Evolutionary conservation across 2,797 vertebrate genomes (phyloP), one percentile per base, ranked within the genome.

Genomic region (Sebastes elongatus): DNA sequence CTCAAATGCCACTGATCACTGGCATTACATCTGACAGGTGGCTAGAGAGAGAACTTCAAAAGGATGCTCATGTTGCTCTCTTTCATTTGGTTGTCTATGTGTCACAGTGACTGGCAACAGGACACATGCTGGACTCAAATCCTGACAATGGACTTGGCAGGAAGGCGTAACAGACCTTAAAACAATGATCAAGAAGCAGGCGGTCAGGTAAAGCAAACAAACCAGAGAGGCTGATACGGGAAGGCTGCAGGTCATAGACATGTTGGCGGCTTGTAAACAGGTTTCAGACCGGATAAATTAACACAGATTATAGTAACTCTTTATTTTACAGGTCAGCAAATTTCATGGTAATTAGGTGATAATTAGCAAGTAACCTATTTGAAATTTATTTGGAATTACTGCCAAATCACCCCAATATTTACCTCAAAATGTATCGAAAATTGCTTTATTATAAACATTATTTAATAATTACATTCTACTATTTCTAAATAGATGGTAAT

Each of bases 71-170:
- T 76, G 49, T 23, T 74, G 60, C 53, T 42, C 55, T 68, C 63
- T 75, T 72, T 86, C 55, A 73, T 72, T 70, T 77, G 35, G 61
- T 56, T 68, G 61, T 71, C 52, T 46, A 5, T 78, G 75, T 42
- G 68, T 69, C 62, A 56, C 63, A 74, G 49, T 38, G 32, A 71
- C 61, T 65, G 66, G 74, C 71, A 81, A 28, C 52, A 49, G 71
- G 73, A 81, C 65, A 74, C 10, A 7, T 4, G 7, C n/a, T 71
- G 74, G 32, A 73, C 66, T 79, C 69, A 76, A 76, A 68, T 27
- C n/a, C 61, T 74, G 62, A 72, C 33, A 65, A 61, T 66, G 7
- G 57, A 73, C 11, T 28, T 73, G 60, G 73, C 61, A 57, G 74
- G 20, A 46, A 56, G 28, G 13, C 16, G 74, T 49, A 82, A 30